Percentiles rank a stretch among this genome's conserved stretches.
phyloP scores from a whole-genome alignment of 2,888 invertebrate species.

The Merodon equestris region DNA sequence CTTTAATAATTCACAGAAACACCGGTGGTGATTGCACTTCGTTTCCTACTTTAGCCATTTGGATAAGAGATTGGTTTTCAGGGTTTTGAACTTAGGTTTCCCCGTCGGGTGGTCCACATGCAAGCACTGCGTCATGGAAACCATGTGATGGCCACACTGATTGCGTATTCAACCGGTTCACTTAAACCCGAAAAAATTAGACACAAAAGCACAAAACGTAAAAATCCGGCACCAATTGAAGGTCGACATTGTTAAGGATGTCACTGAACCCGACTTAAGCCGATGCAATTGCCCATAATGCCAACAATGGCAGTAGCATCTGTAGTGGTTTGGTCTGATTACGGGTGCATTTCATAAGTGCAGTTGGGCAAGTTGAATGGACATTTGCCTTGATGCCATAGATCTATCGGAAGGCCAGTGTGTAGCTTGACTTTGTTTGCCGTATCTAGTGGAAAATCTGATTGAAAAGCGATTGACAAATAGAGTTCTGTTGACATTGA shows the following conservation, averaged over 20 bases:
- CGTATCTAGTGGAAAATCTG: constrained; percentile 7
- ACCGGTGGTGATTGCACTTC: no score
- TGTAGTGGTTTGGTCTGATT: background rate
- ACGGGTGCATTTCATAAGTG: constrained; percentile 21
- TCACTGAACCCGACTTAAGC: constrained; percentile 28
- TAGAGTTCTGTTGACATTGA: constrained; percentile 48
- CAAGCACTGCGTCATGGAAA: no score
- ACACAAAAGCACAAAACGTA: background rate
- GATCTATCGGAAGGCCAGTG: no score
- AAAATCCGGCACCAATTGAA: constrained; percentile 15
- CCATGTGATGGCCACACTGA: no score
- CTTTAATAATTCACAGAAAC: no score
- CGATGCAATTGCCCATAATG: background rate
- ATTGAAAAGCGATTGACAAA: constrained; percentile 45
- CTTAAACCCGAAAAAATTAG: no score
- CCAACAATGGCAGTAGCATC: background rate
- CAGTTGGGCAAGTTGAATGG: constrained; percentile 24
- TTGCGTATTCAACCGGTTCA: no score
- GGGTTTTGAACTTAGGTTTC: no score
- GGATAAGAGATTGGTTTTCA: no score
- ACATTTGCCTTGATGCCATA: constrained; percentile 5
- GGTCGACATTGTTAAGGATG: constrained; percentile 36
- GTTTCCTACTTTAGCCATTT: no score
- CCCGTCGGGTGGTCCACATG: no score
- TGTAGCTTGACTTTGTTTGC: background rate